Base-by-base conservation (phyloP, 1,140 invertebrate species). In the Heliconius congener region DNA sequence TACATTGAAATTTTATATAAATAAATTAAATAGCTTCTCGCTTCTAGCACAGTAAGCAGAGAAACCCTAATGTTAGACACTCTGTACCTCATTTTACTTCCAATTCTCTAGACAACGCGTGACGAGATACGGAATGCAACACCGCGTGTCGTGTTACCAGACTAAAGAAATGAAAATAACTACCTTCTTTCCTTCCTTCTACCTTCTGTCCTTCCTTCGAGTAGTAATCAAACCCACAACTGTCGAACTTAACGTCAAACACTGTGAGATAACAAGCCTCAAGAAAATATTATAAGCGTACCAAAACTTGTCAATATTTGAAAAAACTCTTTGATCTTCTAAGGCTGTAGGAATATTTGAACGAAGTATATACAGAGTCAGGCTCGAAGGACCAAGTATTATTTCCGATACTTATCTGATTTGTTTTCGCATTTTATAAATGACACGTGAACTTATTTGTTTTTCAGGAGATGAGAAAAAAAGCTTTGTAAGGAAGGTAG, bases 341-440 rank as follows among this genome's bases (percentile, higher is more conserved):
- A 6, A 57, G n/a, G 18, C 50, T 52, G 18, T 6, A 18, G 3
- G n/a, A 8, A 9, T 23, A 57, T 57, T 57, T 18, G 55, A 23
- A 19, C 9, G 8, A 37, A 37, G n/a, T 19, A 18, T 2, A 6
- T 57, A 23, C 1, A 57, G 0, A 57, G 55, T 57, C 19, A 5
- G 30, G 30, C 30, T 2, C 30, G 30, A 30, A 57, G 6, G 55
- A 57, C 55, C 55, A 57, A n/a, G 55, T 57, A 18, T 57, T 6
- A 23, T 57, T 57, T 57, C 55, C 55, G n/a, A 57, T 57, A 57
- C 55, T 57, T 57, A 23, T 57, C 55, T 57, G n/a, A 57, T 57
- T 57, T 57, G 55, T 57, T 57, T 57, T 57, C n/a, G 4, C 4
- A 23, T 57, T 27, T 57, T 11, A 8, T 57, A 57, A 57, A 57